Evolutionary conservation across 2,888 invertebrate genomes (phyloP).

Genomic region (Cremastobaeus sp.): DNA sequence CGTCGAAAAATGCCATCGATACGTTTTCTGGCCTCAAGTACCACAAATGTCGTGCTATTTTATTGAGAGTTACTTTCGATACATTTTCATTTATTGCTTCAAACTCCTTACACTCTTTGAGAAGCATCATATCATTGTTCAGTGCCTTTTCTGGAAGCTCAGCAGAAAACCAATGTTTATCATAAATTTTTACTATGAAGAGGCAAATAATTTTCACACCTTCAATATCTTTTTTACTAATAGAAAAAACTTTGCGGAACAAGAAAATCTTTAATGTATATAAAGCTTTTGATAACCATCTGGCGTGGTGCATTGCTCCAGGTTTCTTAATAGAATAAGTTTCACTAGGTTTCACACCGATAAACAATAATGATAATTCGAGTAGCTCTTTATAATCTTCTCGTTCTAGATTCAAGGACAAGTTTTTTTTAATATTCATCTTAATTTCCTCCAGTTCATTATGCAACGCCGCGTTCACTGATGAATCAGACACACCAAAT

Average conservation of each 20-base stretch:
- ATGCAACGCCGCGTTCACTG: too few relatives aligned
- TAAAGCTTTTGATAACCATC: constrained; percentile 18
- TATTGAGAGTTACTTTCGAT: constrained; percentile 17
- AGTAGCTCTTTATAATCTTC: constrained; percentile 30
- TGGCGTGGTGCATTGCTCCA: constrained; percentile 25
- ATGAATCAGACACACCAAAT: constrained; percentile 5
- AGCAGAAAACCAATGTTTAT: constrained; percentile 22
- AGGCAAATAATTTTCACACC: constrained; percentile 16
- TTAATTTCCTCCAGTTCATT: too few relatives aligned
- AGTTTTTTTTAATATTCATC: constrained; percentile 18
- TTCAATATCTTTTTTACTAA: constrained; percentile 14
- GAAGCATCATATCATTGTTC: constrained; percentile 20
- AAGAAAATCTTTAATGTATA: constrained; percentile 25
- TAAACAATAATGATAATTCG: constrained; percentile 18
- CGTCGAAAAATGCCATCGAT: constrained; percentile 8
- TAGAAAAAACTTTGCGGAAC: constrained; percentile 14
- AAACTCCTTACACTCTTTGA: constrained; percentile 26
- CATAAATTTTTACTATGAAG: constrained; percentile 32
- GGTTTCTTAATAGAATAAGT: constrained; percentile 13
- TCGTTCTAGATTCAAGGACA: constrained; percentile 14
- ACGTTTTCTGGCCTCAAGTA: constrained; percentile 23
- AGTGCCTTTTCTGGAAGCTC: constrained; percentile 19
- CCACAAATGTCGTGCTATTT: constrained; percentile 23
- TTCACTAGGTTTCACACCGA: constrained; percentile 13
- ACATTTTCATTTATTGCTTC: constrained; percentile 22